Percentiles rank a stretch among this genome's conserved stretches.
phyloP scores from a whole-genome alignment of 2,888 invertebrate genomes.

The Uloborus plumipes region DNA sequence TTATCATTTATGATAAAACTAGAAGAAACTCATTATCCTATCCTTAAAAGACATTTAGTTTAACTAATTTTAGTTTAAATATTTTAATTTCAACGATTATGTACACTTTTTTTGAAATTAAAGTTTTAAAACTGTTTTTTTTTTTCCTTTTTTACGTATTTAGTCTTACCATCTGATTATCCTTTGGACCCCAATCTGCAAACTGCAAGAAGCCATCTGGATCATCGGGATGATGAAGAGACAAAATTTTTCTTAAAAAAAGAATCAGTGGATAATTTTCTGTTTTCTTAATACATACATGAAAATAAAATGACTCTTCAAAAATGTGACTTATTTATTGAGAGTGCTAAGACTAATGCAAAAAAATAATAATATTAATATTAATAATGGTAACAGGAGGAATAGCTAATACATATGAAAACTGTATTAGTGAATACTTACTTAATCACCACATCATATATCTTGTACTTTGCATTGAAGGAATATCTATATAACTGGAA shows the following conservation, averaged over 20 bases:
- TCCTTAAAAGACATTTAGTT: too few relatives aligned
- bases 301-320: background rate
- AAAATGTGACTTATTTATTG: background rate
- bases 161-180: conserved; percentile 63
- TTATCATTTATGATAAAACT: too few relatives aligned
- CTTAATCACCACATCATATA: conserved; percentile 56
- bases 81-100: too few relatives aligned
- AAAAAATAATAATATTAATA: background rate
- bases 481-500: conserved; percentile 56
- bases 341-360: background rate
- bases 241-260: conserved; percentile 36
- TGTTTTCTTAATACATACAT: too few relatives aligned
- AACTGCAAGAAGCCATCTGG: conserved; percentile 60
- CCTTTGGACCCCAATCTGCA: conserved; percentile 66
- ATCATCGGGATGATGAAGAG: conserved; percentile 34
- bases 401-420: too few relatives aligned
- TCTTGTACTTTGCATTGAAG: conserved; percentile 63
- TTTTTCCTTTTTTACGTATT: too few relatives aligned
- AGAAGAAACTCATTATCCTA: too few relatives aligned
- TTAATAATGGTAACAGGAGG: too few relatives aligned
- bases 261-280: background rate
- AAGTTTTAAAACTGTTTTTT: too few relatives aligned
- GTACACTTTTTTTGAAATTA: too few relatives aligned
- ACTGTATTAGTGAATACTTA: conserved; percentile 11
- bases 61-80: too few relatives aligned